Evolutionary conservation across 2,113 vertebrate species (phyloP).

Genomic region (Bothrops jararaca): DNA sequence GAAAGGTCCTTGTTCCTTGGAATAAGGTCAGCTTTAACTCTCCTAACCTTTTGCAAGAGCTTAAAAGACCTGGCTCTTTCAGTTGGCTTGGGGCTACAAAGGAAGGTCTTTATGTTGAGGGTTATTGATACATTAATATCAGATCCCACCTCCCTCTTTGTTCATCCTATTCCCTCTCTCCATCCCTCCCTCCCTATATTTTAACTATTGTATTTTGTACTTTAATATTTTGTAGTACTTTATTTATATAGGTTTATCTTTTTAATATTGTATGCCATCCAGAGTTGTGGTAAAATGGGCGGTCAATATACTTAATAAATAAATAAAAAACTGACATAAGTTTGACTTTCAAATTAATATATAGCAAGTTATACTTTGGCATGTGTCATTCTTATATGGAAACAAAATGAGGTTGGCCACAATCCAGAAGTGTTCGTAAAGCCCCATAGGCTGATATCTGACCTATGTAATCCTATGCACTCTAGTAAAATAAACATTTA

Average conservation of each 20-base stretch:
- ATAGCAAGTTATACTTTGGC: neutral
- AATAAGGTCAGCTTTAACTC: neutral
- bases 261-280: neutral
- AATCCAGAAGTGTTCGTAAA: neutral
- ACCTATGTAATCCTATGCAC: neutral
- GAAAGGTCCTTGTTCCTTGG: neutral
- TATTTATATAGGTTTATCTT: neutral
- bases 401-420: neutral
- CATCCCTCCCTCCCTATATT: neutral
- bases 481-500: neutral
- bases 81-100: neutral
- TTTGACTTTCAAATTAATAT: neutral
- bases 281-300: neutral
- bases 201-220: neutral
- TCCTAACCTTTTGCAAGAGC: neutral
- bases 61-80: neutral
- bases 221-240: neutral
- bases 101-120: neutral
- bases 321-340: neutral
- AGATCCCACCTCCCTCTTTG: neutral
- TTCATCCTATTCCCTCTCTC: neutral
- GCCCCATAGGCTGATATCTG: neutral
- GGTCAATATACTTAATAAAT: neutral
- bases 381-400: neutral
- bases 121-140: neutral